These are phyloP conservation scores for Rhagophthalmus giganteus DNA, from an alignment of 2,888 invertebrate species.

Conservation along the genomic window DNA sequence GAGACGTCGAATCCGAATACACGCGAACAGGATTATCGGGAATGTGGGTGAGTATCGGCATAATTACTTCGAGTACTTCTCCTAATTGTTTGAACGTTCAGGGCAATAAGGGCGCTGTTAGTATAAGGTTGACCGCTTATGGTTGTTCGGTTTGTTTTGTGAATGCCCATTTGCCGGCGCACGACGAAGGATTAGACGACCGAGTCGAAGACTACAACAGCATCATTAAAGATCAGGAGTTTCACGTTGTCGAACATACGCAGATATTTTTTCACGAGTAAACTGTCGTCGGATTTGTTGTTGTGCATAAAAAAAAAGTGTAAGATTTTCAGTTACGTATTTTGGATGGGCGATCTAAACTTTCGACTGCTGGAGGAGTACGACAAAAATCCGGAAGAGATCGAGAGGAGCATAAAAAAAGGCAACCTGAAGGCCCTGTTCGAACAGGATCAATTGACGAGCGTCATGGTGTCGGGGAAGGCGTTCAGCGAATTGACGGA, in stretches of 20 bases:
- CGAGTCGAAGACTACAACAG: slow-evolving; percentile 86
- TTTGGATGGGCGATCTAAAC: slow-evolving; percentile 91
- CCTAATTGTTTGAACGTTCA: slow-evolving; percentile 53
- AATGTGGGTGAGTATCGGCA: slow-evolving; percentile 84
- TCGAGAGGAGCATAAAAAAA: slow-evolving; percentile 66
- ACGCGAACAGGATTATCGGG: slow-evolving; percentile 90
- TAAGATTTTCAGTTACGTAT: slow-evolving; percentile 73
- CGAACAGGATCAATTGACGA: slow-evolving; percentile 74
- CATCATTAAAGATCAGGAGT: slow-evolving; percentile 81
- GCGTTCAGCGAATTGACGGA: slow-evolving; percentile 85
- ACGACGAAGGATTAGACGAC: slow-evolving; percentile 81
- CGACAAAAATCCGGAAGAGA: slow-evolving; percentile 65
- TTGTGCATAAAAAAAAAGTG: background rate
- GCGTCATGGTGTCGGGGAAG: slow-evolving; percentile 71
- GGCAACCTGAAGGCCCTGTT: slow-evolving; percentile 69
- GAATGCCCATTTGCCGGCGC: slow-evolving; percentile 88
- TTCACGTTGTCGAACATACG: slow-evolving; percentile 74
- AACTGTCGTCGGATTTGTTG: slow-evolving; percentile 47
- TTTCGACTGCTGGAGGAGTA: slow-evolving; percentile 75
- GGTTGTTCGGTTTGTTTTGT: slow-evolving; percentile 88
- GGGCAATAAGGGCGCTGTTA: slow-evolving; percentile 96
- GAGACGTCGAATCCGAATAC: slow-evolving; percentile 83
- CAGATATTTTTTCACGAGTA: slow-evolving; percentile 92
- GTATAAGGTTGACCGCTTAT: slow-evolving; percentile 82
- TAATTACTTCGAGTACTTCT: no score